A percentile compares a stretch with the other conserved stretches of the same genome.
Evolutionary conservation across 1,140 invertebrate species (phyloP).

Genomic region (Teleopsis dalmanni): DNA sequence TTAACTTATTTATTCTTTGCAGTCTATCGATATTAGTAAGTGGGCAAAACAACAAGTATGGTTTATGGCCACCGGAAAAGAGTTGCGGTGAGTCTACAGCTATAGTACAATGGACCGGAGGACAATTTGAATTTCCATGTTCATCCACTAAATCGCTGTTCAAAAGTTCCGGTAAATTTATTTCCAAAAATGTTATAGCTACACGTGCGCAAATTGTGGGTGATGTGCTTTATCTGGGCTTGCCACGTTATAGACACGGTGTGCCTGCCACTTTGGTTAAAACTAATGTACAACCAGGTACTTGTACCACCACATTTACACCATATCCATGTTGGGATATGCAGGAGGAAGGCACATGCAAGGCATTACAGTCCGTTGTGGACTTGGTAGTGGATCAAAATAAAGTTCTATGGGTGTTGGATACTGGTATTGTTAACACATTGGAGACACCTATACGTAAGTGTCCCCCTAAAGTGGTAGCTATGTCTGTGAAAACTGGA

Average conservation of each 20-base stretch:
- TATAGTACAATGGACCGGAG: constrained; percentile 44
- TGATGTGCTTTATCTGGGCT: constrained; percentile 49
- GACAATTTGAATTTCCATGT: constrained; percentile 50
- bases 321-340: constrained; percentile 54
- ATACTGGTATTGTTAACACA: constrained; percentile 52
- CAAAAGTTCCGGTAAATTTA: constrained; percentile 48
- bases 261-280: constrained; percentile 51
- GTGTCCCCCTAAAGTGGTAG: constrained; percentile 52
- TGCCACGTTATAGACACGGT: constrained; percentile 51
- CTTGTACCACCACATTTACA: constrained; percentile 43
- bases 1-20: too few relatives aligned
- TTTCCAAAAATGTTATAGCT: constrained; percentile 53
- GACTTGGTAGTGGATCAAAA: constrained; percentile 52
- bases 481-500: constrained; percentile 48
- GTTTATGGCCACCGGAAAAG: constrained; percentile 29
- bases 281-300: constrained; percentile 42
- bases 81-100: constrained; percentile 20
- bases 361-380: constrained; percentile 52
- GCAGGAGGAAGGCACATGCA: constrained; percentile 53
- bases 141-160: constrained; percentile 48
- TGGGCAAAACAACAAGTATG: constrained; percentile 32
- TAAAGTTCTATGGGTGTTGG: constrained; percentile 53
- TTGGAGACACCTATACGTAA: constrained; percentile 48
- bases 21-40: background rate
- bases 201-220: constrained; percentile 50